Evolutionary conservation across 2,888 invertebrate species (phyloP).

Genomic region (Meteorus colon): DNA sequence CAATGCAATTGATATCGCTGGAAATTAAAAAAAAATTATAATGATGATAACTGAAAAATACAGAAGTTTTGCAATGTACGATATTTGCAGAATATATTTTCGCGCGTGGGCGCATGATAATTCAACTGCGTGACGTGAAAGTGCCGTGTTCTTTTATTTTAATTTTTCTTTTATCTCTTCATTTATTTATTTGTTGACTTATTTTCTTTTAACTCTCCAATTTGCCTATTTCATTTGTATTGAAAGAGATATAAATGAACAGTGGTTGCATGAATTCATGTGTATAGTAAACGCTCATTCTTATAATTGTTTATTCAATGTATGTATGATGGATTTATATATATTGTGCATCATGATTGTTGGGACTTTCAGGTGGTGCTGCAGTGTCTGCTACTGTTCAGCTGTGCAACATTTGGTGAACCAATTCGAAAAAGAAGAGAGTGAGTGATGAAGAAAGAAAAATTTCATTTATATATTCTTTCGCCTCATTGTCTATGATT

Average conservation of each 20-base stretch:
- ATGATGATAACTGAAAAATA: not conserved
- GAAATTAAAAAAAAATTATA: too few species aligned
- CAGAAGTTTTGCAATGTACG: conserved; percentile 6
- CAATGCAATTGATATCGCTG: not conserved
- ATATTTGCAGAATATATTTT: conserved; percentile 1
- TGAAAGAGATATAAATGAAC: conserved; percentile 35
- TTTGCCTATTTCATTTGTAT: conserved; percentile 2
- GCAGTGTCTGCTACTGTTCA: conserved; percentile 76
- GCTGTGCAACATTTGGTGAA: conserved; percentile 66
- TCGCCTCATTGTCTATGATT: conserved; percentile 42
- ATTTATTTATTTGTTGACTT: conserved; percentile 5
- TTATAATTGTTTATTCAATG: conserved; percentile 5
- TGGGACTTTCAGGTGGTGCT: conserved; percentile 76
- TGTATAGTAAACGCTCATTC: not conserved
- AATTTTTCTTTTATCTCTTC: not conserved
- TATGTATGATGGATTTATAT: conserved; percentile 12
- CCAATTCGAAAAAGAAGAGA: conserved; percentile 69
- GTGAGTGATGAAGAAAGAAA: conserved; percentile 59
- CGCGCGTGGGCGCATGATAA: not conserved
- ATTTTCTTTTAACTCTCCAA: not conserved
- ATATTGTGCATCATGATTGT: conserved; percentile 26
- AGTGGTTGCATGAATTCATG: conserved; percentile 35
- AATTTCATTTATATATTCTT: not conserved
- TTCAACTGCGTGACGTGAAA: conserved; percentile 28
- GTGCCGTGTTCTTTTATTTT: conserved; percentile 34